phyloP scores from a whole-genome alignment of 2,888 invertebrate genomes.

The Macrosoma leucophasiata region DNA sequence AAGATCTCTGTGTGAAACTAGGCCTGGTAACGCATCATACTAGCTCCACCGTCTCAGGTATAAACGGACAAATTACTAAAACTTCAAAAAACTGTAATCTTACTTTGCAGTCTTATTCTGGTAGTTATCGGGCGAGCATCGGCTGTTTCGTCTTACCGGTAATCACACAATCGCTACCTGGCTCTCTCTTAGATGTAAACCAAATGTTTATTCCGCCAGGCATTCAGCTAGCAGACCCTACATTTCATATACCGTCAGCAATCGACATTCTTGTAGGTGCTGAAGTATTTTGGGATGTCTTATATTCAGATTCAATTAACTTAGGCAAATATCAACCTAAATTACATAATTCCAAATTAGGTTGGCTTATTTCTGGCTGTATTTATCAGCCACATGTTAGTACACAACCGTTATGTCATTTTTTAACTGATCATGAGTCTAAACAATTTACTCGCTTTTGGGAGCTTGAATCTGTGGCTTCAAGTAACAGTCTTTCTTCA shows the following conservation, averaged over 20 bases:
- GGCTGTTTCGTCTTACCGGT: conserved; percentile 7
- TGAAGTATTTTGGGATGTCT: conserved; percentile 19
- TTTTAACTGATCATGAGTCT: conserved; percentile 13
- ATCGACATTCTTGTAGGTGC: too few relatives aligned
- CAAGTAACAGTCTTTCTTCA: neutral
- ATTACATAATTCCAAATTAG: conserved; percentile 21
- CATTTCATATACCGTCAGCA: conserved; percentile 11
- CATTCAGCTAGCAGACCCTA: conserved; percentile 20
- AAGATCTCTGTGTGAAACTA: too few relatives aligned
- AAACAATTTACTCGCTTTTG: conserved; percentile 16
- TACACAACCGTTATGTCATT: conserved; percentile 11
- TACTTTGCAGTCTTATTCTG: too few relatives aligned
- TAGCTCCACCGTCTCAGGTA: too few relatives aligned
- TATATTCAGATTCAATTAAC: conserved; percentile 16
- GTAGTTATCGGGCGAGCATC: too few relatives aligned
- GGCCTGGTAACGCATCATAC: too few relatives aligned
- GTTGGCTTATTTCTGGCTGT: conserved; percentile 23
- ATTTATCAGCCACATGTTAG: conserved; percentile 1
- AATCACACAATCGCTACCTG: conserved; percentile 12
- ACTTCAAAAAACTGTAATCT: too few relatives aligned
- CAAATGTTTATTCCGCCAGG: conserved; percentile 12
- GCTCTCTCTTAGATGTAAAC: conserved; percentile 6
- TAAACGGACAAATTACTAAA: too few relatives aligned
- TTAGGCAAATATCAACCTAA: conserved; percentile 17
- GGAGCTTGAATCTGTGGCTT: conserved; percentile 18